A percentile compares a stretch with the other conserved stretches of the same genome.
These are phyloP conservation scores for Aspidiotus rigidus DNA, from an alignment of 2,888 invertebrate species.

Conservation along the genomic window DNA sequence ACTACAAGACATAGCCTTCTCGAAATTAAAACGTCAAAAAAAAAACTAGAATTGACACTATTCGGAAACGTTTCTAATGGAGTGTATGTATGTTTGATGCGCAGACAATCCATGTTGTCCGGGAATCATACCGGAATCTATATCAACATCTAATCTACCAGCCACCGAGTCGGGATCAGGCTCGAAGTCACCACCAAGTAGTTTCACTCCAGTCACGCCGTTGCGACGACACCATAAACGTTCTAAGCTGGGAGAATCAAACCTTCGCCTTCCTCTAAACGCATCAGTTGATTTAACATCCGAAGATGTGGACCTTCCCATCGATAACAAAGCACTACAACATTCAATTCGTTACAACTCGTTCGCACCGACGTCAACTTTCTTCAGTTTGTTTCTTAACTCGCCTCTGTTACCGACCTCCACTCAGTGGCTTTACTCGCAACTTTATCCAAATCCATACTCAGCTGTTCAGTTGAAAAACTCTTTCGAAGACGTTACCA, in stretches of 20 bases:
- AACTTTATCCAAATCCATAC: slow-evolving; percentile 55
- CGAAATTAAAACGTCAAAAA: too few relatives aligned
- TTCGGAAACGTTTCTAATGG: too few relatives aligned
- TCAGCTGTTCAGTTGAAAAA: slow-evolving; percentile 26
- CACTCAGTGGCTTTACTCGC: slow-evolving; percentile 68
- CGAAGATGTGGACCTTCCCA: slow-evolving; percentile 27
- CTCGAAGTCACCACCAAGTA: slow-evolving; percentile 26
- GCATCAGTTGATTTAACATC: slow-evolving; percentile 1
- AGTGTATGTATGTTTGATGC: background rate
- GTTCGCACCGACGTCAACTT: slow-evolving; percentile 38
- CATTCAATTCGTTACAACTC: slow-evolving; percentile 30
- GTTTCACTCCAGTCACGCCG: slow-evolving; percentile 23
- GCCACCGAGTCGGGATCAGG: slow-evolving; percentile 8
- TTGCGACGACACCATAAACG: slow-evolving; percentile 1
- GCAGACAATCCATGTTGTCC: background rate
- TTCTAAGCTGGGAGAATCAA: slow-evolving; percentile 4
- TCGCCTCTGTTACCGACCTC: slow-evolving; percentile 65
- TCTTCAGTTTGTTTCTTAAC: slow-evolving; percentile 54
- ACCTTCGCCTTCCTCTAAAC: slow-evolving; percentile 42
- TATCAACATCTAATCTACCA: background rate
- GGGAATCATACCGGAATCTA: slow-evolving; percentile 23
- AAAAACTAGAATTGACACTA: too few relatives aligned
- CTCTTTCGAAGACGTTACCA: slow-evolving; percentile 21
- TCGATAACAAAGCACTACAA: slow-evolving; percentile 6
- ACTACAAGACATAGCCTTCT: too few relatives aligned